A percentile compares a stretch with the other conserved stretches of the same genome.
Evolutionary conservation across 2,888 invertebrate genomes (phyloP).

Genomic region (Pomacea canaliculata): DNA sequence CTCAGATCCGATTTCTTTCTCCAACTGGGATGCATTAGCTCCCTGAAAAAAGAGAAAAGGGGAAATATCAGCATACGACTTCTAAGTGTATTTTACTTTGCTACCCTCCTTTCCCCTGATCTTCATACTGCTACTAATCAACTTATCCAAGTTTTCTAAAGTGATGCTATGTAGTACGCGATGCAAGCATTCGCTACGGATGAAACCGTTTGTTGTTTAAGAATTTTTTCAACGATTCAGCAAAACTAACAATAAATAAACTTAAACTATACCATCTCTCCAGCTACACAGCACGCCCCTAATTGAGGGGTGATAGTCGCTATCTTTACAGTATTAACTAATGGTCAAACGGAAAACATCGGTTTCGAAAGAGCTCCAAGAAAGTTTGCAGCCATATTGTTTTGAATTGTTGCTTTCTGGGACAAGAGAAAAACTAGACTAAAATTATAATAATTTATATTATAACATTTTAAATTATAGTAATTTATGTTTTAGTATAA

Average conservation of each 20-base stretch:
- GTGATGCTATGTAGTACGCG: too few relatives aligned
- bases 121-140: too few relatives aligned
- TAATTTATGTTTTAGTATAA: too few relatives aligned
- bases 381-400: slow-evolving; percentile 37
- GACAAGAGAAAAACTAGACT: background rate
- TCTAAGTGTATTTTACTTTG: too few relatives aligned
- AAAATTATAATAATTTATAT: background rate
- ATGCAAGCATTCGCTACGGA: too few relatives aligned
- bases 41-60: slow-evolving; percentile 78
- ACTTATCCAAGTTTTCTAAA: too few relatives aligned
- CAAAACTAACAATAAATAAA: too few relatives aligned
- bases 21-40: slow-evolving; percentile 98
- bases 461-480: background rate
- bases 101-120: too few relatives aligned
- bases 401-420: slow-evolving; percentile 36
- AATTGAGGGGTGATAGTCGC: slow-evolving; percentile 36
- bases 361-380: slow-evolving; percentile 10
- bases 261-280: slow-evolving; percentile 36
- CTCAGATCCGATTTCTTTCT: slow-evolving; percentile 98
- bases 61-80: background rate
- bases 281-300: slow-evolving; percentile 41
- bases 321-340: slow-evolving; percentile 34
- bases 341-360: slow-evolving; percentile 17
- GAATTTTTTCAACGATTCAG: too few relatives aligned
- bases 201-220: too few relatives aligned